Evolutionary conservation across 1,140 invertebrate species (phyloP).

Genomic region (Rhizoglyphus robini): DNA sequence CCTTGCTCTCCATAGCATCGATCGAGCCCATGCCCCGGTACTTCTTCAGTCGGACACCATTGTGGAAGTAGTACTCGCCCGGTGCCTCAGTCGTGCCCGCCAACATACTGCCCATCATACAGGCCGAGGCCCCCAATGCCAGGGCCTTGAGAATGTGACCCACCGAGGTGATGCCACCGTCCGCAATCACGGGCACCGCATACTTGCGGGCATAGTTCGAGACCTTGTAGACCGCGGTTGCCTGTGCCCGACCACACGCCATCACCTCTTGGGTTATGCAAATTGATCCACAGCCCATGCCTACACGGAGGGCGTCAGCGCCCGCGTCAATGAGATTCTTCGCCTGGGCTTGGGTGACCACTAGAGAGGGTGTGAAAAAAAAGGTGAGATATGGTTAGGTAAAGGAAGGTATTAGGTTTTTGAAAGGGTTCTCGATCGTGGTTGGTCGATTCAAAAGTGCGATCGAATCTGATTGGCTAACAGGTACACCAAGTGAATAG

Average conservation of each 20-base stretch:
- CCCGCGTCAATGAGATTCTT: conserved; percentile 95
- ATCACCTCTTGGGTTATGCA: conserved; percentile 99
- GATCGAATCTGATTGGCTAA: too few relatives aligned
- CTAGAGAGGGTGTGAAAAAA: conserved; percentile 30
- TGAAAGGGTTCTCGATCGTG: too few relatives aligned
- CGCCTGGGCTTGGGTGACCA: conserved; percentile 85
- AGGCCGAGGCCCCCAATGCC: conserved; percentile 68
- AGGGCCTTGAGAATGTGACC: conserved; percentile 89
- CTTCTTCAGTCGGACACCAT: conserved; percentile 92
- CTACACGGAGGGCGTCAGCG: conserved; percentile 82
- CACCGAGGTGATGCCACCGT: conserved; percentile 88
- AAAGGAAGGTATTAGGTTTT: too few relatives aligned
- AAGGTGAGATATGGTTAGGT: too few relatives aligned
- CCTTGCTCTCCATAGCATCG: conserved; percentile 91
- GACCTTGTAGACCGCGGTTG: conserved; percentile 55
- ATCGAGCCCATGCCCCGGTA: conserved; percentile 97
- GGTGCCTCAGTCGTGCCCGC: conserved; percentile 96
- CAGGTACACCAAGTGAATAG: too few relatives aligned
- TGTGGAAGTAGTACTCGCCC: conserved; percentile 95
- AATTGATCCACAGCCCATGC: conserved; percentile 97
- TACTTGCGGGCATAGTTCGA: conserved; percentile 70
- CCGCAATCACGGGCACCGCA: conserved; percentile 86
- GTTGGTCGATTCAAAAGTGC: too few relatives aligned
- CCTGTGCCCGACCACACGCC: conserved; percentile 90
- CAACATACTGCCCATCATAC: conserved; percentile 97